Base-by-base conservation (phyloP, 2,888 invertebrate genomes). In the Drosophila meridiana region DNA sequence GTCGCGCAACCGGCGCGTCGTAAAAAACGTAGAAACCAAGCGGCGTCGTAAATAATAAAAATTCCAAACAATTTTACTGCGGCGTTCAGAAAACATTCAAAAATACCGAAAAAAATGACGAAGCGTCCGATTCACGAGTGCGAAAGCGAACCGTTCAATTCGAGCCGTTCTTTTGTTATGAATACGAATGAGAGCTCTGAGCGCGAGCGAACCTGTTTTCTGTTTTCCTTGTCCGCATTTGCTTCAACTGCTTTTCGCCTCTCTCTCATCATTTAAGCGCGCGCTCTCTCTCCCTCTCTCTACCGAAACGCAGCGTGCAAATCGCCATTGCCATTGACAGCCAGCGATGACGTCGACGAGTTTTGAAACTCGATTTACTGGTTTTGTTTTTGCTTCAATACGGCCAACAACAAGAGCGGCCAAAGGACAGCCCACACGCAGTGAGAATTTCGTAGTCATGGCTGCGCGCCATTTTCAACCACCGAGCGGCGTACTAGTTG, bases 141-240 rank as follows among this genome's bases (percentile, higher is more conserved):
- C 84, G 85, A 87, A 47, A 78, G 78, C 89, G 90, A 92, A 92
- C 93, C 92, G 93, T 91, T 91, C 92, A 86, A 92, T 88, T 91
- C 91, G 90, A 93, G 92, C 90, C 91, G 90, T 91, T 92, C 92
- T 92, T 92, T 93, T 93, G 93, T 93, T 93, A 89, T 93, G 93
- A 87, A 79, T 87, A 79, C 89, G 82, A 87, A 77, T 63, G 80
- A 80, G 71, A 82, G 81, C 82, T 80, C 87, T 79, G 79, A 81
- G 77, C 80, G 81, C 83, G 66, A 86, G 78, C 91, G 91, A 91
- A 92, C 91, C 91, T 91, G 91, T 91, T 66, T 65, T 68, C 62
- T 64, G 67, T 61, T 69, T 70, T 70, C 62, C 69, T 69, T 71
- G 52, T 61, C 62, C 52, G 38, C 59, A 47, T 42, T 60, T 50